Base-by-base conservation (phyloP, 1,140 invertebrate species). In the Solenopsis invicta region DNA sequence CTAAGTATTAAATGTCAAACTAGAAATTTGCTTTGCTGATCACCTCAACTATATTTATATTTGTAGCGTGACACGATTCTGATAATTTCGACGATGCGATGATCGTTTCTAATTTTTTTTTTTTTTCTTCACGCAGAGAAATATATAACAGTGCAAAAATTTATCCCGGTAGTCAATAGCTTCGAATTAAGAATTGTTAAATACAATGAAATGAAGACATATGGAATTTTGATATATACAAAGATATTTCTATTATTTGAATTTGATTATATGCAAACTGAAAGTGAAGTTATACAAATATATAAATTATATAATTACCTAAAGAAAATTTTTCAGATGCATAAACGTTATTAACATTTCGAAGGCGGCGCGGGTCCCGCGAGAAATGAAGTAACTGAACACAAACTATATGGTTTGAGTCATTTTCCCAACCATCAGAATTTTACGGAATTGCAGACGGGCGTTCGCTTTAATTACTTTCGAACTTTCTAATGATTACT, bases 391-490 rank as follows among this genome's bases (percentile, higher is more conserved):
- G 18, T 62, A 29, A 62, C 41, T 59, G 3, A 37, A 5, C 1
- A 0, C 1, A 0, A 64, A 37, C 16, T 66, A 12, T 37, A 66
- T 34, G 16, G 61, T 62, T 62, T 18, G 61, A 10, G 18, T 67
- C n/a, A 48, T 67, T 41, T 67, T 67, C 4, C 37, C 18, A 66
- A 48, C 10, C 13, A 18, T n/a, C n/a, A 62, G 64, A 45, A 67
- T 67, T 67, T 62, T 62, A 4, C 41, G 4, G n/a, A 48, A 24
- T 48, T 48, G 13, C 41, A 45, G 41, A 45, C 18, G 37, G 37
- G n/a, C 64, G n/a, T 67, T 67, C 64, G 37, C 21, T 13, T 8
- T 67, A 67, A 67, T 67, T 67, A 45, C 37, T 67, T 66, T n/a
- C 34, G 12, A 41, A 66, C 18, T n/a, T 67, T 67, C 64, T 67